Percentiles rank a stretch among this genome's conserved stretches.
Evolutionary conservation across 2,888 invertebrate genomes (phyloP).

Genomic region (Omphaloscelis lunosa): DNA sequence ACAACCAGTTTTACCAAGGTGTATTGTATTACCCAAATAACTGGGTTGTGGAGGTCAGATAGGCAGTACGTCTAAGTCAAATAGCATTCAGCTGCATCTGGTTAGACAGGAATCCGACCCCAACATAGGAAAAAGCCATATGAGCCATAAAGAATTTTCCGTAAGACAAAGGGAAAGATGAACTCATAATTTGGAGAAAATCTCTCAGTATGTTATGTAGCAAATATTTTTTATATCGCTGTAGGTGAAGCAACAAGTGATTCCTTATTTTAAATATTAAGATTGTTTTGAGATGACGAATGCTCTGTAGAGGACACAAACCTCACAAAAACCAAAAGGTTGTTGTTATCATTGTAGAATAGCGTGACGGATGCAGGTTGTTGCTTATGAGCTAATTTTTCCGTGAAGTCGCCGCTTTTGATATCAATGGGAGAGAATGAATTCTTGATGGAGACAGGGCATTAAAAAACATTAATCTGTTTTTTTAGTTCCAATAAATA

Average conservation of each 20-base stretch:
- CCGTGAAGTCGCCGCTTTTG: neutral
- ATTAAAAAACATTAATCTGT: neutral
- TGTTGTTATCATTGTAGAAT: neutral
- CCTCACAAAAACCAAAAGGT: neutral
- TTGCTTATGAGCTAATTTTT: conserved; percentile 2
- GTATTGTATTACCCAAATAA: neutral
- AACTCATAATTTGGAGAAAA: neutral
- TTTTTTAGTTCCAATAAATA: conserved; percentile 9
- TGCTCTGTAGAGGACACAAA: neutral
- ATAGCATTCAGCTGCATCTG: neutral
- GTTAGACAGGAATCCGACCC: neutral
- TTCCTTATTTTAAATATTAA: neutral
- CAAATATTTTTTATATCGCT: neutral
- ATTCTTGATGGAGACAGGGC: neutral
- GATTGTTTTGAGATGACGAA: neutral
- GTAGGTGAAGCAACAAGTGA: conserved; percentile 1
- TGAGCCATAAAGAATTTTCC: neutral
- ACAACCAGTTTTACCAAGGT: neutral
- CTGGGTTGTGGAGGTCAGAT: neutral
- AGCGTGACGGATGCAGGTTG: neutral
- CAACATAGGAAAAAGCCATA: neutral
- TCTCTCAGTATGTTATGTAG: neutral
- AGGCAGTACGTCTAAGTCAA: neutral
- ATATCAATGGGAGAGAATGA: neutral
- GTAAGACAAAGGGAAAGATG: neutral